Base-by-base conservation (phyloP, 2,113 vertebrate species). In the Delphinus delphis region DNA sequence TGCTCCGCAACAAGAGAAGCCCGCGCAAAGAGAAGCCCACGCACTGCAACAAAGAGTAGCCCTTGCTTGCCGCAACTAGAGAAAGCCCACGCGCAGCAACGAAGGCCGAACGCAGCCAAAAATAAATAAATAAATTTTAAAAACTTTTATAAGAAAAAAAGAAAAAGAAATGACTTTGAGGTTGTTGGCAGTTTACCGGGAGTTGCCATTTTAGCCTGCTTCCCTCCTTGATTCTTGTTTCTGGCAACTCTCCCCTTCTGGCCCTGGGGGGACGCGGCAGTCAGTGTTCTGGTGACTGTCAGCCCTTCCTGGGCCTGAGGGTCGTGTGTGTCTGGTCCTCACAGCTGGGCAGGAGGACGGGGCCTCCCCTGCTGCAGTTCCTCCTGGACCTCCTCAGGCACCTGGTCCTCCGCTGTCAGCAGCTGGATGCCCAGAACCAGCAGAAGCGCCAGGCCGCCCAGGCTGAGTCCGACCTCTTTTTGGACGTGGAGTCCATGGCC, bases 341-440 rank as follows among this genome's bases (percentile, higher is more conserved):
- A 58, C 94, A 99, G 99, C 89, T 99, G 83, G 97, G 98, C 94
- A 99, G 98, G 98, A 97, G 96, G 18, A 50, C 0, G 2, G 99
- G 99, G 41, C 94, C 97, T 7, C 83, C 47, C 0, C 71, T 99
- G 38, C 8, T 99, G 79, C 97, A 90, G 96, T 88, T 98, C 83
- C 98, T 98, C 8, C 88, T 99, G 98, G 98, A 97, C 60, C 96
- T 99, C 44, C 99, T 99, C 3, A 98, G 94, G 80, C 92, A 76
- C 80, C 77, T 99, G 50, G 88, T 99, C 74, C 68, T 79, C 44
- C 99, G 95, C 81, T 98, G 99, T 0, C 97, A 97, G 93, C 97
- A 94, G 15, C 77, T 98, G 63, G 95, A 98, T 5, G 12, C 93
- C 38, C 88, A 93, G 84, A 96, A 88, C 41, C 95, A 89, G 58